Evolutionary conservation across 37 sponge, comb jelly and placozoan genomes (phyloP).

Genomic region (Halichondria panicea): DNA sequence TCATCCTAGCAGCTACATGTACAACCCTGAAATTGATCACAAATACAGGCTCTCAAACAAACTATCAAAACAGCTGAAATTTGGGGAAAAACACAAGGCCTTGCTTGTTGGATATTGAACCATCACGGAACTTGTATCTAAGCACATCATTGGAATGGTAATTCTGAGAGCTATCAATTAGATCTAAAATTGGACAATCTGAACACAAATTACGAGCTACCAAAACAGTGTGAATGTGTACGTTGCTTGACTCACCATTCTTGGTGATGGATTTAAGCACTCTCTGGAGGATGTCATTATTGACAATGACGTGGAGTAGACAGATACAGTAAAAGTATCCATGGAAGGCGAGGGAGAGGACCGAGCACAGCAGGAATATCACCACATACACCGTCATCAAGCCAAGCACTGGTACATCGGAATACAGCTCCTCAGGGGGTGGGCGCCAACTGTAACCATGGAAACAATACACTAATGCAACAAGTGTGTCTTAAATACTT

Average conservation of each 20-base stretch:
- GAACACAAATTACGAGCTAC: too few relatives aligned
- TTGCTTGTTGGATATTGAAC: too few relatives aligned
- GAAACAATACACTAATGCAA: background rate
- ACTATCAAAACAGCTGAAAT: background rate
- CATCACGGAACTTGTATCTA: too few relatives aligned
- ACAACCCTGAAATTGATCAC: background rate
- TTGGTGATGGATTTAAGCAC: constrained; percentile 78
- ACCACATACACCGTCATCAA: constrained; percentile 31
- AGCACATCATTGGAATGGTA: too few relatives aligned
- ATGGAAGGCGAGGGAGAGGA: constrained; percentile 52
- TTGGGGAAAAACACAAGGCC: too few relatives aligned
- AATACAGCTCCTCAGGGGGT: constrained; percentile 24
- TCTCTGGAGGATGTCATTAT: constrained; percentile 85
- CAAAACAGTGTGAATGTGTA: too few relatives aligned
- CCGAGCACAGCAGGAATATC: constrained; percentile 45
- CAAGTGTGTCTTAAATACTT: background rate
- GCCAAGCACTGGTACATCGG: constrained; percentile 40
- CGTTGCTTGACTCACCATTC: constrained; percentile 53
- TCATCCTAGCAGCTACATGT: background rate
- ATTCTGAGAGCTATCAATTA: too few relatives aligned
- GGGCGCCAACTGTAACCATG: background rate
- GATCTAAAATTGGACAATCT: too few relatives aligned
- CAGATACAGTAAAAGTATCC: constrained; percentile 90
- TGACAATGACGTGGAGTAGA: constrained; percentile 76
- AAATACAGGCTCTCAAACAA: background rate